Percentiles rank a stretch among this genome's conserved stretches.
Conservation (phyloP, 2,888 invertebrate species). For the Sympetrum striolatum region DNA sequence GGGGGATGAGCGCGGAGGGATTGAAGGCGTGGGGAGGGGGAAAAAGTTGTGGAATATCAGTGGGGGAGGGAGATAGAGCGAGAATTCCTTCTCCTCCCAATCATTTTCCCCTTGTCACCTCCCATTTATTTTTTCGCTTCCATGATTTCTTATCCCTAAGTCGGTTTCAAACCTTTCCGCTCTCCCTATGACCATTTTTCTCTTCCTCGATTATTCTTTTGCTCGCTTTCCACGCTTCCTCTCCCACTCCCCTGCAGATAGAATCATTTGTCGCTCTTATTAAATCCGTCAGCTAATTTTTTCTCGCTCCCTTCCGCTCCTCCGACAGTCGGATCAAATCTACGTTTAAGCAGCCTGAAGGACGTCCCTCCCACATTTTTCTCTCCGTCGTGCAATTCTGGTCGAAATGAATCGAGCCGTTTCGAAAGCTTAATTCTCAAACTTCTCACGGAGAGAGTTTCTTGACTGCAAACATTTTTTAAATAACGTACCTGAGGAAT, state of each 20-base stretch:
- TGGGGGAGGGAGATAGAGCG: background rate
- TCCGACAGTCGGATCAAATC: constrained; percentile 5
- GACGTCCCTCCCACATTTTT: background rate
- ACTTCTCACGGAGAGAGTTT: too few relatives aligned
- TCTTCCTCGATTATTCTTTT: background rate
- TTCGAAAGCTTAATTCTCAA: background rate
- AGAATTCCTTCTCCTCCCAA: background rate
- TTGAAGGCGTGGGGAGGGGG: background rate
- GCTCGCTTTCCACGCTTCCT: background rate
- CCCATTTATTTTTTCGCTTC: constrained; percentile 11
- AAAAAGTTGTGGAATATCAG: background rate
- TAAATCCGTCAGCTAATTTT: constrained; percentile 33
- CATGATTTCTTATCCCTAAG: constrained; percentile 21
- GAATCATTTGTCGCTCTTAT: constrained; percentile 35
- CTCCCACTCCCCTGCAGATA: background rate
- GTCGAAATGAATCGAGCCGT: background rate
- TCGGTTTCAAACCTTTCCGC: constrained; percentile 27
- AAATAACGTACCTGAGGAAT: too few relatives aligned
- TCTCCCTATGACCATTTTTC: background rate
- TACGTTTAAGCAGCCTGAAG: background rate
- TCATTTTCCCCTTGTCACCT: background rate
- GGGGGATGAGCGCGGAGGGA: background rate
- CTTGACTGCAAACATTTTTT: too few relatives aligned
- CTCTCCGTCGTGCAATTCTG: background rate
- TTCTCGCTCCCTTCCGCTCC: background rate